Percentiles rank a stretch among this genome's conserved stretches.
Evolutionary conservation across 2,113 vertebrate genomes (phyloP).

Genomic region (Alligator sinensis): DNA sequence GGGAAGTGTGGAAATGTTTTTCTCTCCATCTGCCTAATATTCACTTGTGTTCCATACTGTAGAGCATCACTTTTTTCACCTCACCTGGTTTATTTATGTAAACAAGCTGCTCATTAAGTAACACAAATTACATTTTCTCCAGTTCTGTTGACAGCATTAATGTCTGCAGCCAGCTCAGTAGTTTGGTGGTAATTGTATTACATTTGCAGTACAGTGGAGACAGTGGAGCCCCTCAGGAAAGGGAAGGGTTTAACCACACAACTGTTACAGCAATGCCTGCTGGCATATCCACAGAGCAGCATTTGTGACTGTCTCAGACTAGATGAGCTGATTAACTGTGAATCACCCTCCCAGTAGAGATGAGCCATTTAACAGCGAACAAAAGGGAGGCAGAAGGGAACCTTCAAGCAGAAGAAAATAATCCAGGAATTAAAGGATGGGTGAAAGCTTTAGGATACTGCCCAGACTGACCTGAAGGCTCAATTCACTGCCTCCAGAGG

Average conservation of each 20-base stretch:
- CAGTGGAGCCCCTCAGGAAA: slow-evolving; percentile 49
- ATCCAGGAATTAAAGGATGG: slow-evolving; percentile 62
- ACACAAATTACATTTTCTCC: slow-evolving; percentile 62
- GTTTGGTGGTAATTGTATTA: slow-evolving; percentile 60
- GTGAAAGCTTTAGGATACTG: slow-evolving; percentile 48
- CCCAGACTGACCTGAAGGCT: slow-evolving; percentile 44
- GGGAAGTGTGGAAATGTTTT: not conserved
- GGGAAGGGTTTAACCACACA: not conserved
- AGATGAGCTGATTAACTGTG: slow-evolving; percentile 43
- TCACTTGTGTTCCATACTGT: slow-evolving; percentile 60
- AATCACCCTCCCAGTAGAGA: slow-evolving; percentile 52
- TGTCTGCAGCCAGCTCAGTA: slow-evolving; percentile 68
- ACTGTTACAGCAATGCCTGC: not conserved
- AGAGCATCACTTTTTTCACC: slow-evolving; percentile 39
- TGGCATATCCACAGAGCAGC: slow-evolving; percentile 1
- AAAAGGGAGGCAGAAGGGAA: slow-evolving; percentile 68
- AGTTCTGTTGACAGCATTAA: slow-evolving; percentile 61
- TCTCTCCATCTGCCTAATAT: slow-evolving; percentile 53
- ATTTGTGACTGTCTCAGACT: slow-evolving; percentile 11
- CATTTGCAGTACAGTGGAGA: slow-evolving; percentile 24
- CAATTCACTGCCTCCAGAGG: not conserved
- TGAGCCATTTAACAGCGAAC: slow-evolving; percentile 56
- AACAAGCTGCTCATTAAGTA: slow-evolving; percentile 73
- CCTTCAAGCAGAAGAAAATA: slow-evolving; percentile 65
- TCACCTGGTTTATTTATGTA: slow-evolving; percentile 75